A percentile compares a stretch with the other conserved stretches of the same genome.
These are phyloP conservation scores for Potamarius usumacintae DNA, from an alignment of 2,113 vertebrate species.

Conservation along the genomic window DNA sequence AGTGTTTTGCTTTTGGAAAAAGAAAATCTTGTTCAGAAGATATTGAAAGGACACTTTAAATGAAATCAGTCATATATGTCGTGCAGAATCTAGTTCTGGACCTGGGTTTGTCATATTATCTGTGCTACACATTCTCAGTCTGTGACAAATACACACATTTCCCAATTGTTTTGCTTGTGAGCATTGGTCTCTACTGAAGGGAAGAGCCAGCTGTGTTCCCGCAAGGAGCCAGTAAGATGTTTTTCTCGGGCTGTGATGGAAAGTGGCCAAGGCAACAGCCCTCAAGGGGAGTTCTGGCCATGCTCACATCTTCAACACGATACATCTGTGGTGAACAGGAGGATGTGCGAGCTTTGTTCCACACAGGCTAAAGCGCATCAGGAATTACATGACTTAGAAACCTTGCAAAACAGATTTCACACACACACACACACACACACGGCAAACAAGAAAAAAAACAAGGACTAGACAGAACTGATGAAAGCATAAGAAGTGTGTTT, in stretches of 20 bases:
- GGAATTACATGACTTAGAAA: not conserved
- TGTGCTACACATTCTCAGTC: constrained; percentile 4
- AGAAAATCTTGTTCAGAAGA: not conserved
- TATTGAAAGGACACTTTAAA: not conserved
- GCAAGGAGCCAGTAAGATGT: constrained; percentile 50
- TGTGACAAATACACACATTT: constrained; percentile 53
- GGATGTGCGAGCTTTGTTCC: constrained; percentile 23
- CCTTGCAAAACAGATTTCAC: not conserved
- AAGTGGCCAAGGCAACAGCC: constrained; percentile 71
- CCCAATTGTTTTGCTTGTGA: constrained; percentile 49
- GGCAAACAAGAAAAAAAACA: not conserved
- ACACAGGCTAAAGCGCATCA: not conserved
- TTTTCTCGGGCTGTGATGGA: constrained; percentile 66
- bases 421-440: not conserved
- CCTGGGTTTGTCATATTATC: no score
- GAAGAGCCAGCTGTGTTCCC: constrained; percentile 53
- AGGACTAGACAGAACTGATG: not conserved
- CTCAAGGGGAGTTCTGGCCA: constrained; percentile 59
- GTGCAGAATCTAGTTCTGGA: not conserved
- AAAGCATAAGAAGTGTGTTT: not conserved
- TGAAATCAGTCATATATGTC: not conserved
- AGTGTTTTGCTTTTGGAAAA: not conserved
- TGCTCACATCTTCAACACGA: constrained; percentile 42
- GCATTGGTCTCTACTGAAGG: constrained; percentile 47
- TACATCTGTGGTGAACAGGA: constrained; percentile 8